A percentile compares a stretch with the other conserved stretches of the same genome.
These are phyloP conservation scores for Dasysyrphus tricinctus DNA, from an alignment of 2,888 invertebrate genomes.

Conservation along the genomic window DNA sequence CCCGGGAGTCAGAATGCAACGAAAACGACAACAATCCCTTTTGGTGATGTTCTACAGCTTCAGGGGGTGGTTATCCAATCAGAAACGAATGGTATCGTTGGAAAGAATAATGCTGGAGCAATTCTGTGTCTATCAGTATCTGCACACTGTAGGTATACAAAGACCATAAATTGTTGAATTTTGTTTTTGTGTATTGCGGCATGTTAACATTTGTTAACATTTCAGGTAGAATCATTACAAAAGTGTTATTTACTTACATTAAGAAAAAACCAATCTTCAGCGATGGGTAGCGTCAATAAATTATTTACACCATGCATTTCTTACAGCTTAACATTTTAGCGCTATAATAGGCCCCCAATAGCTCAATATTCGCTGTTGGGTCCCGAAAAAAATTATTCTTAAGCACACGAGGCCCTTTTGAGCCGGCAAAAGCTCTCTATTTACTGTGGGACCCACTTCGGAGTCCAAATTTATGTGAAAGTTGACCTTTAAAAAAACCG, in stretches of 20 bases:
- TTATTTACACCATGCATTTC: too few relatives aligned
- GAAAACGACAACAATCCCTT: constrained; percentile 51
- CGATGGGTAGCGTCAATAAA: too few relatives aligned
- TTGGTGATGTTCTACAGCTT: constrained; percentile 56
- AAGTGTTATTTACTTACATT: background rate
- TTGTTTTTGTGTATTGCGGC: background rate
- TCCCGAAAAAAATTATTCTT: too few relatives aligned
- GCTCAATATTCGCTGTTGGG: too few relatives aligned
- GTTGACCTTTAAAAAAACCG: too few relatives aligned
- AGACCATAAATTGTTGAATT: background rate
- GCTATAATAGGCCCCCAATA: too few relatives aligned
- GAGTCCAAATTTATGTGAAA: too few relatives aligned
- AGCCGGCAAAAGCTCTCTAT: too few relatives aligned
- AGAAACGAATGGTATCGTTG: constrained; percentile 36
- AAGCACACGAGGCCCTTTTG: too few relatives aligned
- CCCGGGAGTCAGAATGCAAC: background rate
- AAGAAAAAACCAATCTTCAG: too few relatives aligned
- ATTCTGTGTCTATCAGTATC: background rate
- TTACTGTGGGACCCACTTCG: too few relatives aligned
- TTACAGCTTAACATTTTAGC: too few relatives aligned
- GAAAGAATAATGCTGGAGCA: background rate
- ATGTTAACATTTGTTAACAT: background rate
- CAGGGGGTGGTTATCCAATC: constrained; percentile 71
- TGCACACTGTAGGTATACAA: background rate
- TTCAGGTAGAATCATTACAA: background rate